Evolutionary conservation across 2,113 vertebrate species (phyloP).

Genomic region (Clinocottus analis): DNA sequence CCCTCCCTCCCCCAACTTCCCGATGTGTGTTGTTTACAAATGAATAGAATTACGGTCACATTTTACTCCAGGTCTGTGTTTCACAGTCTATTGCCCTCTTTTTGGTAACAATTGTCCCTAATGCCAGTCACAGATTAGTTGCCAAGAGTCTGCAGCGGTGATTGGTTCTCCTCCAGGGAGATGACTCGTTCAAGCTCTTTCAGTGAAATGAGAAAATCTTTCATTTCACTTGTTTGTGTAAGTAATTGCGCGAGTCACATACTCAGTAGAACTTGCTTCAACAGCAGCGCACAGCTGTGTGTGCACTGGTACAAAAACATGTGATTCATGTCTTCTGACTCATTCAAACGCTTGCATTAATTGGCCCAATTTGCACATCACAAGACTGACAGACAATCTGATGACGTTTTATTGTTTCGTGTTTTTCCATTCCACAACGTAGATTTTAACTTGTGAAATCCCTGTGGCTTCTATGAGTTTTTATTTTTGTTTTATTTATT

Average conservation of each 20-base stretch:
- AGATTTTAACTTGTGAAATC: slow-evolving; percentile 2
- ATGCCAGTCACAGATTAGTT: slow-evolving; percentile 50
- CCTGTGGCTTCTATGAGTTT: background rate
- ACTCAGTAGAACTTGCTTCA: slow-evolving; percentile 29
- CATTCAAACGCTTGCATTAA: slow-evolving; percentile 32
- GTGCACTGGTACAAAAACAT: slow-evolving; percentile 21
- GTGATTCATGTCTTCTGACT: slow-evolving; percentile 47
- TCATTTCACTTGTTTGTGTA: slow-evolving; percentile 57
- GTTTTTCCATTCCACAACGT: background rate
- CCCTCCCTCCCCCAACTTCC: too few species aligned
- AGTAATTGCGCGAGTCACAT: slow-evolving; percentile 49
- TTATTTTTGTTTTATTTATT: background rate
- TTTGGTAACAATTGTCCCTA: slow-evolving; percentile 43
- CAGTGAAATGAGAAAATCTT: slow-evolving; percentile 57
- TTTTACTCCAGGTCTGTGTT: slow-evolving; percentile 23
- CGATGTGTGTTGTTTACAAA: slow-evolving; percentile 12
- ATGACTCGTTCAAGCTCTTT: slow-evolving; percentile 48
- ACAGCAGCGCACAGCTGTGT: slow-evolving; percentile 43
- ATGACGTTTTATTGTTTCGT: background rate
- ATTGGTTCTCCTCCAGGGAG: slow-evolving; percentile 51
- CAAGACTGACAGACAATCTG: slow-evolving; percentile 14
- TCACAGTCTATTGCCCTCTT: slow-evolving; percentile 46
- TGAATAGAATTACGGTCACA: slow-evolving; percentile 25
- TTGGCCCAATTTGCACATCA: slow-evolving; percentile 40
- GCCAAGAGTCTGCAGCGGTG: slow-evolving; percentile 42